Base-by-base conservation (phyloP, 2,113 vertebrate genomes). In the Hydrochoerus hydrochaeris region DNA sequence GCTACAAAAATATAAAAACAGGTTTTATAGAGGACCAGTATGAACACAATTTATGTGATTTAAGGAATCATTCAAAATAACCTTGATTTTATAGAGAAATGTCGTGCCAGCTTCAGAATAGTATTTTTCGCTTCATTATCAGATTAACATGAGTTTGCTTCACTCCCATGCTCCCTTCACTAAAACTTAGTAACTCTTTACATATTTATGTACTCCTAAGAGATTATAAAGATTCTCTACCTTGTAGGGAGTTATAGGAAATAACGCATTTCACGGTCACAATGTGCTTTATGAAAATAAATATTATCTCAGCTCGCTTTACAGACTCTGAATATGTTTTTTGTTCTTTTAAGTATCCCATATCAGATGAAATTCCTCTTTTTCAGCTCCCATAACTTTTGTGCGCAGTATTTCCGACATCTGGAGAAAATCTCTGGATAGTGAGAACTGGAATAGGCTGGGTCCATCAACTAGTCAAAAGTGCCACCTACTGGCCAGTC, bases 401-500 rank as follows among this genome's bases (percentile, higher is more conserved):
- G 16, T 0, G 2, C 35, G 90, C 95, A 92, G 85, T 26, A 0
- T 32, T 90, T 88, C 75, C 94, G 69, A 89, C 83, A 6, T 90
- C 81, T 89, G 90, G 94, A 95, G 82, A 92, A 96, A 98, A 95
- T 88, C 84, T 95, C 86, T 91, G 86, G 86, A 22, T 95, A 94
- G 75, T 10, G 49, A 1, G 3, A 69, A 83, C 88, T 88, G 85
- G 57, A 57, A 96, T 80, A 91, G 63, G 17, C 2, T 62, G 20
- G 49, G 3, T 49, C 85, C 96, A 98, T 98, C 93, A 81, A 80
- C 88, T 97, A 96, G 97, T 98, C 98, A 98, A 98, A 98, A 97
- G 97, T 98, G 98, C 98, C 98, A 99, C 94, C 98, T 99, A 97
- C 98, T 98, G 98, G 98, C 91, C 92, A 98, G 85, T 90, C 14